Evolutionary conservation across 2,797 vertebrate species (phyloP).

Genomic region (Gymnothorax javanicus): DNA sequence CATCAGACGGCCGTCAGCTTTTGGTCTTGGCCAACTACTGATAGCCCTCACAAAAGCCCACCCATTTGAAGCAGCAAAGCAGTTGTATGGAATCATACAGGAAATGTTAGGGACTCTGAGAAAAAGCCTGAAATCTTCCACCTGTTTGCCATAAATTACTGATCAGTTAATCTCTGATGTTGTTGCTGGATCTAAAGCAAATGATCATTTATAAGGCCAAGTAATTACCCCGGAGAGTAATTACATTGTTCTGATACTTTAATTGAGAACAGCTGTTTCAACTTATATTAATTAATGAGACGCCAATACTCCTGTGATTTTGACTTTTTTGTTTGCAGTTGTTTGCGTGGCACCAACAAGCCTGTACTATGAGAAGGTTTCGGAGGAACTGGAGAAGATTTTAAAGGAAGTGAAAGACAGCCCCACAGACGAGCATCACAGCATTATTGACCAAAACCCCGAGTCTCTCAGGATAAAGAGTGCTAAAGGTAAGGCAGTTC

Average conservation of each 20-base stretch:
- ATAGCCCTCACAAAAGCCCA: too few relatives aligned
- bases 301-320: background rate
- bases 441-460: background rate
- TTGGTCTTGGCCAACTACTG: too few relatives aligned
- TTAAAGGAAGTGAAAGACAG: slow-evolving; percentile 72
- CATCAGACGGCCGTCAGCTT: too few relatives aligned
- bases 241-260: slow-evolving; percentile 37
- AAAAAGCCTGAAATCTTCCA: too few relatives aligned
- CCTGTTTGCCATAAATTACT: background rate
- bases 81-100: too few relatives aligned
- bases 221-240: background rate
- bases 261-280: background rate
- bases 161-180: background rate
- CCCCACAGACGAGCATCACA: slow-evolving; percentile 59
- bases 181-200: background rate
- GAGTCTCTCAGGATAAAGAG: background rate
- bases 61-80: too few relatives aligned
- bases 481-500: background rate
- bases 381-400: slow-evolving; percentile 76
- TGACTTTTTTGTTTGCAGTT: slow-evolving; percentile 38
- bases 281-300: background rate
- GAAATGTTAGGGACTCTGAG: too few relatives aligned
- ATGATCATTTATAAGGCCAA: background rate
- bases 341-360: slow-evolving; percentile 62
- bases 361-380: slow-evolving; percentile 72